Percentiles rank a stretch among this genome's conserved stretches.
These are phyloP conservation scores for Pseudeuparius sepicola DNA, from an alignment of 2,888 invertebrate genomes.

Conservation along the genomic window DNA sequence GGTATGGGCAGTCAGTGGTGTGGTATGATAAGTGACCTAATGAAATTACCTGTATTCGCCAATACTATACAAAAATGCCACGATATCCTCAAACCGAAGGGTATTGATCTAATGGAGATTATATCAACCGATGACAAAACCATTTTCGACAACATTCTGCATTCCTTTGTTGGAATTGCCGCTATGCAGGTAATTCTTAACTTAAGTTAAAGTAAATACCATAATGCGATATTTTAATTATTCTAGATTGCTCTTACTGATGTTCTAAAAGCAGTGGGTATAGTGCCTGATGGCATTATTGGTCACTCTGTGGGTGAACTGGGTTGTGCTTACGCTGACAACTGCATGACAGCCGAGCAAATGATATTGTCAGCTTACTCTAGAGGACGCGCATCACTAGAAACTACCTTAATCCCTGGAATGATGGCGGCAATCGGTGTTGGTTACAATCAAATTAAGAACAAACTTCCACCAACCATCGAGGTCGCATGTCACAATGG, in stretches of 20 bases:
- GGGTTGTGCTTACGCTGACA: constrained; percentile 92
- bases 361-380: constrained; percentile 78
- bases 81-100: constrained; percentile 46
- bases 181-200: constrained; percentile 43
- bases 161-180: constrained; percentile 67
- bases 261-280: constrained; percentile 47
- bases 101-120: constrained; percentile 52
- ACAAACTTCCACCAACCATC: constrained; percentile 56
- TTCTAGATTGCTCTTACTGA: constrained; percentile 42
- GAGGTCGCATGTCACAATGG: constrained; percentile 76
- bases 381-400: constrained; percentile 65
- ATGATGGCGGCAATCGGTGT: constrained; percentile 80
- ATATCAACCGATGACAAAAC: constrained; percentile 45
- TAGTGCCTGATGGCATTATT: constrained; percentile 60
- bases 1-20: constrained; percentile 71
- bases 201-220: too few species aligned
- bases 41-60: constrained; percentile 56
- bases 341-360: constrained; percentile 78
- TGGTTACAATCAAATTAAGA: constrained; percentile 45
- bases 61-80: constrained; percentile 51
- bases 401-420: constrained; percentile 59
- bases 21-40: constrained; percentile 56
- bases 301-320: constrained; percentile 94
- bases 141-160: constrained; percentile 54
- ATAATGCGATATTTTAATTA: too few species aligned